Conservation (phyloP, 2,113 vertebrate genomes). For the Phaethornis superciliosus region DNA sequence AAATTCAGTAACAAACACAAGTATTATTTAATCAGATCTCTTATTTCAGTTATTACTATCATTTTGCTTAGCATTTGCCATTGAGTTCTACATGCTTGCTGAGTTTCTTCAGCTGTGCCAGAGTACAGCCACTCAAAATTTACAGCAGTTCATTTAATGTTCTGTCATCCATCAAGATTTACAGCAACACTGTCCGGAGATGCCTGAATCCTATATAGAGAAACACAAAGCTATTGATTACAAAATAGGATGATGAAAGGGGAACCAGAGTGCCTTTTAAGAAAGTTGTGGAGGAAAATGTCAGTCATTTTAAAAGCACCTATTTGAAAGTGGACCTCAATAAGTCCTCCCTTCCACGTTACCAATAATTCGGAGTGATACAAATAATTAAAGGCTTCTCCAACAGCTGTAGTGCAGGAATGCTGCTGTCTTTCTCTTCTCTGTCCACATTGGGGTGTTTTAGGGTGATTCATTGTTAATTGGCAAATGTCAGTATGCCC, state of each 20-base stretch:
- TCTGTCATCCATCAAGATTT: slow-evolving; percentile 50
- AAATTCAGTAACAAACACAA: neutral
- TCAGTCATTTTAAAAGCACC: slow-evolving; percentile 13
- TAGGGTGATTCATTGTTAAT: slow-evolving; percentile 28
- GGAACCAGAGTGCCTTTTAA: neutral
- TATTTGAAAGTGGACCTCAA: neutral
- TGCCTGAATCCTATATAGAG: slow-evolving; percentile 27
- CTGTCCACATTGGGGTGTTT: neutral
- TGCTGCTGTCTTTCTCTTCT: neutral
- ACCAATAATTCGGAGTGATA: neutral
- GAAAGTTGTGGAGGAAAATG: slow-evolving; percentile 21
- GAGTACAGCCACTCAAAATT: slow-evolving; percentile 58
- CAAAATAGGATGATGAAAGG: slow-evolving; percentile 25
- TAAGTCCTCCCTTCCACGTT: neutral
- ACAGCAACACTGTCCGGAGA: slow-evolving; percentile 10
- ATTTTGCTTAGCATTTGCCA: neutral
- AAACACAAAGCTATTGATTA: slow-evolving; percentile 51
- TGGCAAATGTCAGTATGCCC: neutral
- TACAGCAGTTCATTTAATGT: slow-evolving; percentile 61
- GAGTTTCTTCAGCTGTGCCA: neutral
- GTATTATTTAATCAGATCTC: slow-evolving; percentile 10
- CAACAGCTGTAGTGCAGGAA: neutral
- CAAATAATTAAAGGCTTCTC: slow-evolving; percentile 16
- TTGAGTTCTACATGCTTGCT: neutral
- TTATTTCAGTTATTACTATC: slow-evolving; percentile 8